Percentiles rank a stretch among this genome's conserved stretches.
phyloP scores from a whole-genome alignment of 2,888 invertebrate species.

The Plusia festucae region DNA sequence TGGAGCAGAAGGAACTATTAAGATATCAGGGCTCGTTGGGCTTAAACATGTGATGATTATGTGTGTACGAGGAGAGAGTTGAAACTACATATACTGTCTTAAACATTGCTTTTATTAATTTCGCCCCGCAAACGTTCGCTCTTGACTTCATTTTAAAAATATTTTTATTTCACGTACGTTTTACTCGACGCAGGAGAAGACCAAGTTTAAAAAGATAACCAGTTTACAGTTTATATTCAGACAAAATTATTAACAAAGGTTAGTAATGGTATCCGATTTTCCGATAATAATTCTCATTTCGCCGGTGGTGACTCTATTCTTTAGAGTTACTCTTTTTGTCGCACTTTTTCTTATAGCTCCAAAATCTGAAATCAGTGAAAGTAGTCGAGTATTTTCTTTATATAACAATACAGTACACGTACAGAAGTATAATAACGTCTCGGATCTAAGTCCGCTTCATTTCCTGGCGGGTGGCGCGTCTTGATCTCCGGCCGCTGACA shows the following conservation, averaged over 20 bases:
- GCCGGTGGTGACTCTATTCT: too few species aligned
- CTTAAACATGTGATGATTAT: background rate
- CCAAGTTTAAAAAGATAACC: too few species aligned
- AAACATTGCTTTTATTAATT: background rate
- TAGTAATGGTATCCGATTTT: too few species aligned
- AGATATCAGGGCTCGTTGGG: constrained; percentile 42
- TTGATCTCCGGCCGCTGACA: constrained; percentile 66
- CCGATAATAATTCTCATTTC: too few species aligned
- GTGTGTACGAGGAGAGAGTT: constrained; percentile 5
- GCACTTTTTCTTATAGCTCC: background rate
- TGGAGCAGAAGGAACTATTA: constrained; percentile 48
- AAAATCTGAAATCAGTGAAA: constrained; percentile 28
- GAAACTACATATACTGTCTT: background rate
- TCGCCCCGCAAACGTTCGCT: too few species aligned
- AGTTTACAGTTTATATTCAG: too few species aligned
- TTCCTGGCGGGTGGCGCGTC: constrained; percentile 62
- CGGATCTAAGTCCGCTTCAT: constrained; percentile 65
- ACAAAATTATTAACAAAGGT: too few species aligned
- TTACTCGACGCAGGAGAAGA: too few species aligned
- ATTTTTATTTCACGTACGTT: background rate
- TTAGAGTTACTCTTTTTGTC: background rate
- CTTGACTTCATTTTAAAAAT: background rate
- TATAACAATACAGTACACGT: constrained; percentile 50
- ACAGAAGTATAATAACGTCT: constrained; percentile 54
- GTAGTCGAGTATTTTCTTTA: constrained; percentile 48